These are phyloP conservation scores for Zaprionus camerounensis DNA, from an alignment of 1,140 invertebrate genomes.

Conservation along the genomic window DNA sequence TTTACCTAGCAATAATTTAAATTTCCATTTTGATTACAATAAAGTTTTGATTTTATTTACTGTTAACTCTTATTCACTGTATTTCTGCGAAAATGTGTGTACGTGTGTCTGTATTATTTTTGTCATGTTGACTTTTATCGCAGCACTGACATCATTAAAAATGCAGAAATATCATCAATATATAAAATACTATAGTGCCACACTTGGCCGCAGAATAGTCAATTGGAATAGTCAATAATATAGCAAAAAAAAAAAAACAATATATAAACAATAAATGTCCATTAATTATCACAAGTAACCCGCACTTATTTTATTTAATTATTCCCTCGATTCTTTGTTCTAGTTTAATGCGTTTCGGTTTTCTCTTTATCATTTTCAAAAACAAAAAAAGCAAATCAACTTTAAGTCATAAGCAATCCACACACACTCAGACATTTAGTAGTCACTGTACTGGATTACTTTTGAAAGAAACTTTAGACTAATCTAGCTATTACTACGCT, in stretches of 20 bases:
- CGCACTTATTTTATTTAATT: slow-evolving; percentile 32
- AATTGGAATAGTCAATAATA: slow-evolving; percentile 39
- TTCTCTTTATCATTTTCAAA: slow-evolving; percentile 35
- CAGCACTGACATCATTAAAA: slow-evolving; percentile 70
- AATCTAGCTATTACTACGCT: slow-evolving; percentile 34
- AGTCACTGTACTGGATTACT: slow-evolving; percentile 2
- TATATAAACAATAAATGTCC: slow-evolving; percentile 27
- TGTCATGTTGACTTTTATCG: slow-evolving; percentile 69
- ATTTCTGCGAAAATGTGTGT: slow-evolving; percentile 7
- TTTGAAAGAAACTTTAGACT: not conserved
- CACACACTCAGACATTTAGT: slow-evolving; percentile 7
- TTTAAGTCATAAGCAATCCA: slow-evolving; percentile 44
- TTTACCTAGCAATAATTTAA: slow-evolving; percentile 29
- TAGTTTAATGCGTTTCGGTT: not conserved
- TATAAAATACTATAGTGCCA: slow-evolving; percentile 33
- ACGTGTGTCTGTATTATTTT: slow-evolving; percentile 26
- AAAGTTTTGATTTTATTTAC: slow-evolving; percentile 57
- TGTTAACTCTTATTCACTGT: slow-evolving; percentile 43
- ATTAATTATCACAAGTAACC: slow-evolving; percentile 40
- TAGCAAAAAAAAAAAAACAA: slow-evolving; percentile 10
- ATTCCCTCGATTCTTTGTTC: slow-evolving; percentile 19
- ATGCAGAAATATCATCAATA: slow-evolving; percentile 61
- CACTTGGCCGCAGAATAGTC: slow-evolving; percentile 29
- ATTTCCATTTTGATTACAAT: slow-evolving; percentile 51
- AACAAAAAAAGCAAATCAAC: slow-evolving; percentile 40